Evolutionary conservation across 2,888 invertebrate species (phyloP).

Genomic region (Deilephila porcellus): DNA sequence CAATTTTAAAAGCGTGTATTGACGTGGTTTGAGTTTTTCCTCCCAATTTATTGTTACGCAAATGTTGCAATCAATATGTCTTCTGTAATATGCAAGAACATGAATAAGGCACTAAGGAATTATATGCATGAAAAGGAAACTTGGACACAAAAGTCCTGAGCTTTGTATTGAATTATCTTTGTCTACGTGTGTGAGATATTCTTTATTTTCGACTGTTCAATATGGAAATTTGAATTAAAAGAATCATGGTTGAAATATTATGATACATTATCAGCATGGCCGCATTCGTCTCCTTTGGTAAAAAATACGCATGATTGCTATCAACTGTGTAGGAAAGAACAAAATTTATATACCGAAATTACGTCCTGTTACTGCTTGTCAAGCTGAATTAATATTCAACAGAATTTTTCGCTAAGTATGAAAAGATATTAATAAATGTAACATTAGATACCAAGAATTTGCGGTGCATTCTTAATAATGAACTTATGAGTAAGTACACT

Average conservation of each 20-base stretch:
- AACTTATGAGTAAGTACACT: not conserved
- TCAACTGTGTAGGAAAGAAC: not conserved
- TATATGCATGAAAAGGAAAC: too few relatives aligned
- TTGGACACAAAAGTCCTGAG: too few relatives aligned
- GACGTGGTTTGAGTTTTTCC: too few relatives aligned
- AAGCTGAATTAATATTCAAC: not conserved
- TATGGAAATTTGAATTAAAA: not conserved
- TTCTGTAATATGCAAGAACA: too few relatives aligned
- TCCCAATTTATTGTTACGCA: too few relatives aligned
- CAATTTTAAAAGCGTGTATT: too few relatives aligned
- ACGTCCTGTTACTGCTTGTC: not conserved
- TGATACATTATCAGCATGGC: constrained; percentile 5
- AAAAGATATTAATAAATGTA: too few relatives aligned
- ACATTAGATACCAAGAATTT: not conserved
- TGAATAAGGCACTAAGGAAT: too few relatives aligned
- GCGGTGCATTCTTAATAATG: not conserved
- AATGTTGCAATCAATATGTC: too few relatives aligned
- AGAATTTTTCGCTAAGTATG: too few relatives aligned
- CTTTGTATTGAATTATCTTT: not conserved
- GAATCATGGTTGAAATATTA: not conserved
- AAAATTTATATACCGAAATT: not conserved
- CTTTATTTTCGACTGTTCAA: not conserved
- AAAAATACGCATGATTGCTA: not conserved
- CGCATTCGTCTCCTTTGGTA: not conserved
- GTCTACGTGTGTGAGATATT: not conserved